Evolutionary conservation across 2,797 vertebrate genomes (phyloP).

Genomic region (Chiloscyllium punctatum): DNA sequence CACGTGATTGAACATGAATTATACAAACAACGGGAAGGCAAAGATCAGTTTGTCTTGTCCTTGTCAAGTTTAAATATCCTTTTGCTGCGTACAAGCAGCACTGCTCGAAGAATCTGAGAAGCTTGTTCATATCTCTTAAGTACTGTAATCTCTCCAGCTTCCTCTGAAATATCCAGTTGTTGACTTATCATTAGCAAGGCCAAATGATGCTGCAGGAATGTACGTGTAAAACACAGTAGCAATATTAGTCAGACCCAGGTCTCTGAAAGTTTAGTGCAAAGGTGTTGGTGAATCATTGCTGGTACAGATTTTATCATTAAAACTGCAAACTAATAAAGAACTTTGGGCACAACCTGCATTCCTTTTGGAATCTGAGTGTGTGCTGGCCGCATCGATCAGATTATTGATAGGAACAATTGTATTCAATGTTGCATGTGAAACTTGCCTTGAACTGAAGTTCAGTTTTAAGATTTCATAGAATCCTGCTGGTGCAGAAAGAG

Average conservation of each 20-base stretch:
- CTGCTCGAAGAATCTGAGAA: constrained; percentile 88
- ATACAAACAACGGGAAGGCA: constrained; percentile 68
- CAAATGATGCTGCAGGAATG: constrained; percentile 68
- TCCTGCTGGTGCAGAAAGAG: too few relatives aligned
- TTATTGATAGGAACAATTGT: not conserved
- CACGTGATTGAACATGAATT: constrained; percentile 77
- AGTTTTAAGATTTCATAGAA: too few relatives aligned
- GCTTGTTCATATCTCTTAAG: constrained; percentile 61
- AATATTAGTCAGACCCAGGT: constrained; percentile 83
- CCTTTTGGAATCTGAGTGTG: not conserved
- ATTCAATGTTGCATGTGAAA: not conserved
- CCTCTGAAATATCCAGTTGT: constrained; percentile 58
- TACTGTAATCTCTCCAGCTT: constrained; percentile 65
- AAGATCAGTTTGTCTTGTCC: constrained; percentile 78
- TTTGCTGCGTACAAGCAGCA: constrained; percentile 82
- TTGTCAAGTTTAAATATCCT: constrained; percentile 85
- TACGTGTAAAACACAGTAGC: constrained; percentile 86
- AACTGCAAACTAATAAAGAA: not conserved
- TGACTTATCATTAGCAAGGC: constrained; percentile 78
- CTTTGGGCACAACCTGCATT: not conserved
- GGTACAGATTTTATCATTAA: not conserved
- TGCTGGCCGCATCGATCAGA: not conserved
- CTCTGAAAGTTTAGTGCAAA: constrained; percentile 49
- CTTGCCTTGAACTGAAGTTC: not conserved
- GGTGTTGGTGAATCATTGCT: not conserved